Evolutionary conservation across 1,140 invertebrate genomes (phyloP), one percentile per base, ranked within the genome.

Genomic region (Platyura marginata): DNA sequence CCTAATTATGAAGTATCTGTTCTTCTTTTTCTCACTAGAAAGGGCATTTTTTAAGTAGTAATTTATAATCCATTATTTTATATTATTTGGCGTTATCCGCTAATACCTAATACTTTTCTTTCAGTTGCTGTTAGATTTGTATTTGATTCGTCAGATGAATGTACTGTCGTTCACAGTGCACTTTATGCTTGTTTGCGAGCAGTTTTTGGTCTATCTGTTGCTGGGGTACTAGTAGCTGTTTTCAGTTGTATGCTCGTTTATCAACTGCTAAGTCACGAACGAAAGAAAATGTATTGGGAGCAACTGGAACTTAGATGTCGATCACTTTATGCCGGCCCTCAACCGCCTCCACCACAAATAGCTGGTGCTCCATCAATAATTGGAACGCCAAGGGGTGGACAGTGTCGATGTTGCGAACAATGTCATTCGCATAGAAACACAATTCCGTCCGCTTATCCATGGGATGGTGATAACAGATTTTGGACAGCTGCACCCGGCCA

Each of bases 251-350:
- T 91, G 85, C 10, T 36, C 10, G 79, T 90, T 1, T 91, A 90
- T 53, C 86, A 91, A 54, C 63, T 92, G 18, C 62, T 88, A 15
- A 83, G 84, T 50, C 86, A 92, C 57, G 87, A 91, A 62, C 77
- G 82, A 44, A 90, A 90, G 63, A 90, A 90, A 60, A 87, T 88
- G 76, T 91, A 91, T 58, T 90, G 86, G 86, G 85, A 88, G 53
- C 84, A 90, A 59, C 55, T 91, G 56, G 86, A 91, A 54, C 55
- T 87, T 20, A 62, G 86, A 44, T 83, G 85, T 54, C 66, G 85
- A 42, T 81, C 81, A 2, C 53, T 89, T 40, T 87, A 84, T 51
- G 68, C 43, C 67, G 78, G 36, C 65, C 72, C 9, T 52, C 66
- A 42, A 52, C 64, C 41, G 51, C n/a, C n/a, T n/a, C 71, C 44